Percentiles rank a stretch among this genome's conserved stretches.
Evolutionary conservation across 2,888 invertebrate species (phyloP).

Genomic region (Notodonta dromedarius): DNA sequence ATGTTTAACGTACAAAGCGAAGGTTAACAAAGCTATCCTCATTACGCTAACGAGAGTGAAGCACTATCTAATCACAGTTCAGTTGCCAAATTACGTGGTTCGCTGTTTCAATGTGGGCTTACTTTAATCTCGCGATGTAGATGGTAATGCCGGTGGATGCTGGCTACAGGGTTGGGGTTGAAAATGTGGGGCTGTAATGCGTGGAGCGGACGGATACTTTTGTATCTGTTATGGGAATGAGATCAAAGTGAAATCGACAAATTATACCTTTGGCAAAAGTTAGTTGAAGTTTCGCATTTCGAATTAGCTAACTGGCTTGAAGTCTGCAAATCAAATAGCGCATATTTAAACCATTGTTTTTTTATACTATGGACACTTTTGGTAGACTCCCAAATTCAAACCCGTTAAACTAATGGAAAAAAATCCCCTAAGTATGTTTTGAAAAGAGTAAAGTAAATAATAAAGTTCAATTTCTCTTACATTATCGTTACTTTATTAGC

Average conservation of each 20-base stretch:
- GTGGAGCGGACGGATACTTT: slow-evolving; percentile 3
- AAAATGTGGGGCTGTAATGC: slow-evolving; percentile 4
- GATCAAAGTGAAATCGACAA: slow-evolving; percentile 13
- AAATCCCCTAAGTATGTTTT: too few species aligned
- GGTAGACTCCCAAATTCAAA: too few species aligned
- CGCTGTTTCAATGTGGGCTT: slow-evolving; percentile 76
- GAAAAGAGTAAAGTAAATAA: too few species aligned
- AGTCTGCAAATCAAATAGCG: too few species aligned
- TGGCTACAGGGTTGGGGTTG: slow-evolving; percentile 3
- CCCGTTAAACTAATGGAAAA: too few species aligned
- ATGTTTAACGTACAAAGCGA: slow-evolving; percentile 60
- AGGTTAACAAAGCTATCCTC: slow-evolving; percentile 76
- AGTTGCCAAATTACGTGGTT: slow-evolving; percentile 81
- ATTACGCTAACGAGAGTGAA: slow-evolving; percentile 78
- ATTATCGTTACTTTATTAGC: too few species aligned
- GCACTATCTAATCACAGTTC: slow-evolving; percentile 81
- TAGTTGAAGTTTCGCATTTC: too few species aligned
- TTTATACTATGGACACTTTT: too few species aligned
- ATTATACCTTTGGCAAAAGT: neutral
- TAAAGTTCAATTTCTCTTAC: too few species aligned
- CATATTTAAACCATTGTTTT: too few species aligned
- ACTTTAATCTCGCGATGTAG: slow-evolving; percentile 73
- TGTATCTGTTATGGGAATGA: slow-evolving; percentile 2
- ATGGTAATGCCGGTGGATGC: slow-evolving; percentile 48
- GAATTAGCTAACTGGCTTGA: too few species aligned